Conservation (phyloP, 2,797 vertebrate species). For the Crenuchus spilurus region DNA sequence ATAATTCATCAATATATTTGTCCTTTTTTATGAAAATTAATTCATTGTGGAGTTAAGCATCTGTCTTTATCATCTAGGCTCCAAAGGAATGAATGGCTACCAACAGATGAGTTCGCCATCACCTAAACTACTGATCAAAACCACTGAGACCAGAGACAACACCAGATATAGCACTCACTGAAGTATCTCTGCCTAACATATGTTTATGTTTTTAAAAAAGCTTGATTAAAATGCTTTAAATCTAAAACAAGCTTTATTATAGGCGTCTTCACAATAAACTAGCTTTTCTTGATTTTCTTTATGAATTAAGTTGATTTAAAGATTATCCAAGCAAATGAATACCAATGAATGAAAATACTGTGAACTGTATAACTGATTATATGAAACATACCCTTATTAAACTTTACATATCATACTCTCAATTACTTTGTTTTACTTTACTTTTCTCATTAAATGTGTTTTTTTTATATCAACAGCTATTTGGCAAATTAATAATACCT, state of each 20-base stretch:
- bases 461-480: background rate
- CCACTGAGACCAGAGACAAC: slow-evolving; percentile 53
- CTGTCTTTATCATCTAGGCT: slow-evolving; percentile 27
- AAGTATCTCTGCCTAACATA: background rate
- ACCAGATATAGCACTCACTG: slow-evolving; percentile 54
- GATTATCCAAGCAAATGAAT: background rate
- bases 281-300: slow-evolving; percentile 5
- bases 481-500: no score
- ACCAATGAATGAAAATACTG: background rate
- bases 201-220: background rate
- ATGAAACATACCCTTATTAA: background rate
- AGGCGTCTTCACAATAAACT: background rate
- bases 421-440: background rate
- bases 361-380: background rate
- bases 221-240: background rate
- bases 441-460: background rate
- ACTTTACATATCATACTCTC: background rate
- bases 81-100: slow-evolving; percentile 49
- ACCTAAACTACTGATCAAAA: slow-evolving; percentile 61
- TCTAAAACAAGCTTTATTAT: background rate
- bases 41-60: background rate
- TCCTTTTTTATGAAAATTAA: no score
- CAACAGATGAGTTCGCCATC: slow-evolving; percentile 53
- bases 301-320: background rate
- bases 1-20: no score